Conservation (phyloP, 1,140 invertebrate species). For the Elysia chlorotica region DNA sequence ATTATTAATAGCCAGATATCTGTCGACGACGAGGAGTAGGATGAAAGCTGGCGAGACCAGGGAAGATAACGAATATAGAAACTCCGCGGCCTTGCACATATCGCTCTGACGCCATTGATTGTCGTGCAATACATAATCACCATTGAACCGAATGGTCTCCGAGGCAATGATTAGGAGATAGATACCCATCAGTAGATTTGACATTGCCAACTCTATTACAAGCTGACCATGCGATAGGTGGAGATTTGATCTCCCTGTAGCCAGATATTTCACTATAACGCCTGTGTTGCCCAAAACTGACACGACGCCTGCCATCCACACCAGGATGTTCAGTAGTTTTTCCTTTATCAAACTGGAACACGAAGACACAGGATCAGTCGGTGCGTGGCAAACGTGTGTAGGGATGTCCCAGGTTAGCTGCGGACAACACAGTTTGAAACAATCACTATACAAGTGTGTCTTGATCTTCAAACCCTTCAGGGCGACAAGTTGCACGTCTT, state of each 20-base stretch:
- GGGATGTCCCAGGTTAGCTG: background rate
- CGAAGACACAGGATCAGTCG: slow-evolving; percentile 31
- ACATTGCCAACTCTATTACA: slow-evolving; percentile 39
- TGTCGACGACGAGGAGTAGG: slow-evolving; percentile 41
- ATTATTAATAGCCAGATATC: slow-evolving; percentile 38
- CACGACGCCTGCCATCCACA: slow-evolving; percentile 31
- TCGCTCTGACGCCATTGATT: slow-evolving; percentile 38
- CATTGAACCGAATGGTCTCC: slow-evolving; percentile 38
- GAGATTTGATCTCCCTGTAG: slow-evolving; percentile 6
- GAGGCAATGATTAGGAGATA: slow-evolving; percentile 49
- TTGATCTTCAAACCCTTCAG: slow-evolving; percentile 10
- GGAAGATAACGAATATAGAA: slow-evolving; percentile 40
- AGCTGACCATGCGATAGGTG: slow-evolving; percentile 23
- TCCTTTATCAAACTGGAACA: slow-evolving; percentile 31
- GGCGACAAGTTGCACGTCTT: slow-evolving; percentile 1
- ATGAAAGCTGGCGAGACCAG: slow-evolving; percentile 44
- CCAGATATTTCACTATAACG: slow-evolving; percentile 28
- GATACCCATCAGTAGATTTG: slow-evolving; percentile 51
- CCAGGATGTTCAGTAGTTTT: slow-evolving; percentile 16
- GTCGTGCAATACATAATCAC: slow-evolving; percentile 40
- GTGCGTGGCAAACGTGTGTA: slow-evolving; percentile 22
- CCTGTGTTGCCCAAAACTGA: slow-evolving; percentile 34
- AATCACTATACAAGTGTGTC: slow-evolving; percentile 17
- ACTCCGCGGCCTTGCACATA: slow-evolving; percentile 41
- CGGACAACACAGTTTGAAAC: slow-evolving; percentile 33